Percentiles rank a stretch among this genome's conserved stretches.
Conservation (phyloP, 2,888 invertebrate species). For the Gymnocheta viridis region DNA sequence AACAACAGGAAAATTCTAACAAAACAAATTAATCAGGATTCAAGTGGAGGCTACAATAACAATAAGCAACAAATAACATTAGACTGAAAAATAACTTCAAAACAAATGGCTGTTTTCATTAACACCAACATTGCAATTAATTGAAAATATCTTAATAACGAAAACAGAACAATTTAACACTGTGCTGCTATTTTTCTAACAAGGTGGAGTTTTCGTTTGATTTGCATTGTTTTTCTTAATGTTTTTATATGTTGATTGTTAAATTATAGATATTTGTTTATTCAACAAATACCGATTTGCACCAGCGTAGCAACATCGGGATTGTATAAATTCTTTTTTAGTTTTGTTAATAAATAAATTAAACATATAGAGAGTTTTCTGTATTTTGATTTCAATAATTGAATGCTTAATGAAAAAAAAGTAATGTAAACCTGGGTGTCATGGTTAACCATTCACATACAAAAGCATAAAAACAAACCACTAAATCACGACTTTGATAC, state of each 20-base stretch:
- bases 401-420: constrained; percentile 19
- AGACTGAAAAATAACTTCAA: constrained; percentile 44
- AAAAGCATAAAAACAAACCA: constrained; percentile 17
- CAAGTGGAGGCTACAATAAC: constrained; percentile 52
- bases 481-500: constrained; percentile 44
- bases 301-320: background rate
- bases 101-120: constrained; percentile 29
- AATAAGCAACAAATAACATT: background rate
- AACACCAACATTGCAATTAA: constrained; percentile 56
- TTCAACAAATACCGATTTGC: background rate
- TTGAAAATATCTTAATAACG: constrained; percentile 12
- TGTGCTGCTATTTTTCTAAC: background rate
- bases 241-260: background rate
- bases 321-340: constrained; percentile 12
- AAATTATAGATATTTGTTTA: constrained; percentile 8
- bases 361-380: constrained; percentile 54
- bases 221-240: background rate
- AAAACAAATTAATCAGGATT: constrained; percentile 63
- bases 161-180: constrained; percentile 32
- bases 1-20: constrained; percentile 34
- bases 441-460: constrained; percentile 45
- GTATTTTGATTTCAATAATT: constrained; percentile 16
- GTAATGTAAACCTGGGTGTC: constrained; percentile 57
- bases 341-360: no score
- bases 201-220: constrained; percentile 39